These are phyloP conservation scores for Leistus spinibarbis DNA, from an alignment of 2,888 invertebrate genomes.

Conservation along the genomic window DNA sequence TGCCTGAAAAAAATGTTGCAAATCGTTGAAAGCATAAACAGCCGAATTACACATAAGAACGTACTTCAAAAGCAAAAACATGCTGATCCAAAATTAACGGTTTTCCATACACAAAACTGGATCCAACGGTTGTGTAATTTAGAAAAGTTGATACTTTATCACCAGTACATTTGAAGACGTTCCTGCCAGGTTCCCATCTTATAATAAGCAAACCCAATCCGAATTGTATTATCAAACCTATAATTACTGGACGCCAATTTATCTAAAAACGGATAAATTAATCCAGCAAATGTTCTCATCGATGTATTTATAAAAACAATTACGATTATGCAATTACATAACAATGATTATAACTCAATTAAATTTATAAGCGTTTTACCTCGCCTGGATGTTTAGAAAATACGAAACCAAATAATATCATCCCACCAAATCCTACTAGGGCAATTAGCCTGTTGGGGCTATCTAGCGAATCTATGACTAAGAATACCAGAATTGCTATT, in stretches of 20 bases:
- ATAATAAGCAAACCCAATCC: constrained; percentile 83
- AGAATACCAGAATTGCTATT: constrained; percentile 62
- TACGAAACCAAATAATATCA: constrained; percentile 68
- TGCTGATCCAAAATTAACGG: constrained; percentile 61
- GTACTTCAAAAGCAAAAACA: constrained; percentile 87
- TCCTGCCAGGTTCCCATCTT: constrained; percentile 79
- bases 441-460: constrained; percentile 69
- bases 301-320: constrained; percentile 48
- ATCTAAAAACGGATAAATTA: constrained; percentile 57
- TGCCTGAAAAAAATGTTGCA: constrained; percentile 60
- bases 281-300: not conserved
- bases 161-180: constrained; percentile 70
- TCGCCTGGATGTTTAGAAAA: constrained; percentile 66
- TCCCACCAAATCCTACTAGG: constrained; percentile 67
- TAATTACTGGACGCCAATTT: constrained; percentile 79
- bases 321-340: too few relatives aligned
- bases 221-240: constrained; percentile 85
- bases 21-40: not conserved
- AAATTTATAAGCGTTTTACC: constrained; percentile 53
- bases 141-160: constrained; percentile 75
- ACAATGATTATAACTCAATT: too few relatives aligned
- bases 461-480: constrained; percentile 68
- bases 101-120: constrained; percentile 83
- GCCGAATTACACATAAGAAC: constrained; percentile 45
- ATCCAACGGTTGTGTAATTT: constrained; percentile 77